These are phyloP conservation scores for Elanus axillaris DNA, from an alignment of 2,113 vertebrate species.

Conservation along the genomic window DNA sequence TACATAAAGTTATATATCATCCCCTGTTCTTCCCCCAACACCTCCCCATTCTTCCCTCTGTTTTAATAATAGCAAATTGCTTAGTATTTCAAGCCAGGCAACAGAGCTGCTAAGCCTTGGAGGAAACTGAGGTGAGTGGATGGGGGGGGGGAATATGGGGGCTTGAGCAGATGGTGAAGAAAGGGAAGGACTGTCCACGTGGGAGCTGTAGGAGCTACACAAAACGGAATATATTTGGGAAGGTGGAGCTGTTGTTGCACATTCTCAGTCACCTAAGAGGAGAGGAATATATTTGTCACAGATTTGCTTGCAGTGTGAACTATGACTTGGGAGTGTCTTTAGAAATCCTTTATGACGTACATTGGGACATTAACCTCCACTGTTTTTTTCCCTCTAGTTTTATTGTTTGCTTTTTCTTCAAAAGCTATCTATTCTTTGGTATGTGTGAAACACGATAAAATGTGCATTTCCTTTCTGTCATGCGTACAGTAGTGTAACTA, in stretches of 20 bases:
- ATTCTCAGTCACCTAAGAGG: not conserved
- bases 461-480: not conserved
- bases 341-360: not conserved
- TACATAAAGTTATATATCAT: accelerated
- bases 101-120: not conserved
- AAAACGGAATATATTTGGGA: not conserved
- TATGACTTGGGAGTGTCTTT: not conserved
- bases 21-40: not conserved
- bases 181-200: not conserved
- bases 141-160: not conserved
- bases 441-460: not conserved
- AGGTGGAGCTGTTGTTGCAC: not conserved
- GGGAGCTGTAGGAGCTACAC: not conserved
- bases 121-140: not conserved
- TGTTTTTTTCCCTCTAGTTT: not conserved
- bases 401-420: not conserved
- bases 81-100: not conserved
- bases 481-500: not conserved
- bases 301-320: not conserved
- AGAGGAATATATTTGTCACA: not conserved
- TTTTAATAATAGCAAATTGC: not conserved
- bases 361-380: not conserved
- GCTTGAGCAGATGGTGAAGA: not conserved
- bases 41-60: not conserved
- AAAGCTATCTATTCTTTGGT: not conserved